Base-by-base conservation (phyloP, 2,797 vertebrate species). In the Pangasius mekongensis region DNA sequence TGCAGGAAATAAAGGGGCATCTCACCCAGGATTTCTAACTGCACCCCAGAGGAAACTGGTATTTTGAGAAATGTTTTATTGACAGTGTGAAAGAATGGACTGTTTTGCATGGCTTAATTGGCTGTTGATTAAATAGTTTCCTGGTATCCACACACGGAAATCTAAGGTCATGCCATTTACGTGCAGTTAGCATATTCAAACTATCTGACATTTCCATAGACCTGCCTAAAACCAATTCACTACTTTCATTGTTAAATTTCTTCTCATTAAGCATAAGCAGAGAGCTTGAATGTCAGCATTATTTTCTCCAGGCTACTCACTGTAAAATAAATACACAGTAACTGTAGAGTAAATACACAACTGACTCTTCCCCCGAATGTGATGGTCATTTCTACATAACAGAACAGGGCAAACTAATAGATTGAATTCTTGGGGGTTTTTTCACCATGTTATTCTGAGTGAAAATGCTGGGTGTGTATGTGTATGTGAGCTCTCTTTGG, bases 171-270 rank as follows among this genome's bases (percentile, higher is more conserved):
- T 66, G 47, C 58, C 77, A 83, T 47, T 85, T 85, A 81, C 52
- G 49, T 83, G 58, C 56, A 73, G 43, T 73, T 54, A 83, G 67
- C 88, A 56, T 89, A 81, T 80, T 86, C 52, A 80, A 85, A 52
- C 87, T 13, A 49, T 62, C n/a, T 73, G 77, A 64, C 77, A 86
- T 86, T 89, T 89, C 30, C 77, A 86, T 39, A 47, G 9, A 54
- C 64, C 20, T 52, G 2, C 69, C 18, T 30, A 14, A 67, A 84
- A 52, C 43, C 47, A 64, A 18, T 64, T 39, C 56, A 60, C 22
- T 16, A 67, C 8, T 18, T 81, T 64, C 60, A 18, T 20, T 8
- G 52, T 83, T 83, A 49, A 11, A 52, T 83, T 67, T 67, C 2
- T 43, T 43, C 58, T 64, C 80, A 83, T 47, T 83, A 83, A 64